Conservation (phyloP, 1,140 invertebrate genomes). For the Mycetomoellerius zeteki region DNA sequence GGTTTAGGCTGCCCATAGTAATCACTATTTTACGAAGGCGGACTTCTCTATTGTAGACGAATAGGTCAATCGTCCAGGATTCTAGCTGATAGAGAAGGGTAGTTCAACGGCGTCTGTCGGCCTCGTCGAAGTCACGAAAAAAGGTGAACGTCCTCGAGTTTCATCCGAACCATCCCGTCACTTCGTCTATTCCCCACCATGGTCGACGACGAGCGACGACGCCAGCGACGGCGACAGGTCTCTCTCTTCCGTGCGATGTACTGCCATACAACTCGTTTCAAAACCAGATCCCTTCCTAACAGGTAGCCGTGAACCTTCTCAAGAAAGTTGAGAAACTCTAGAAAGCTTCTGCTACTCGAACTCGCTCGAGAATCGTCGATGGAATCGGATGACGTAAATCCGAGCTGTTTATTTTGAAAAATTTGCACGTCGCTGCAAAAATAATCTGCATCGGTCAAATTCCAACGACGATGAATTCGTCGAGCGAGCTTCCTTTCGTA, state of each 20-base stretch:
- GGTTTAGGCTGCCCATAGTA: neutral
- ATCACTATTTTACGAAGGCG: conserved; percentile 5
- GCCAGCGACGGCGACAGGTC: conserved; percentile 58
- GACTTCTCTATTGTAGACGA: conserved; percentile 11
- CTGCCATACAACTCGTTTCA: conserved; percentile 71
- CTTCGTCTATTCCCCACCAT: conserved; percentile 64
- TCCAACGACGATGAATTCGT: neutral
- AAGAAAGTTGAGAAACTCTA: conserved; percentile 71
- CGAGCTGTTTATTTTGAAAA: conserved; percentile 43
- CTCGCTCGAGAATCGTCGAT: conserved; percentile 13
- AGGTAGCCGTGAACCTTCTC: conserved; percentile 29
- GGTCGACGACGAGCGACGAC: conserved; percentile 38
- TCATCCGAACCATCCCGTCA: conserved; percentile 81
- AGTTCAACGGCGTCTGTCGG: conserved; percentile 73
- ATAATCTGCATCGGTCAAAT: neutral
- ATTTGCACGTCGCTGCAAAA: neutral
- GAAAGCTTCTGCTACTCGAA: conserved; percentile 49
- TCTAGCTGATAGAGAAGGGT: conserved; percentile 68
- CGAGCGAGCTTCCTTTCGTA: neutral
- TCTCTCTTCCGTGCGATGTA: conserved; percentile 13
- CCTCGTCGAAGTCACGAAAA: conserved; percentile 84
- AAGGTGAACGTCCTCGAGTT: conserved; percentile 85
- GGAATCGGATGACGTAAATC: neutral
- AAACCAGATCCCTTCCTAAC: conserved; percentile 70
- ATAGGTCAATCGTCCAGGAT: conserved; percentile 63